These are phyloP conservation scores for Eilema caniola DNA, from an alignment of 2,888 invertebrate species.

Conservation along the genomic window DNA sequence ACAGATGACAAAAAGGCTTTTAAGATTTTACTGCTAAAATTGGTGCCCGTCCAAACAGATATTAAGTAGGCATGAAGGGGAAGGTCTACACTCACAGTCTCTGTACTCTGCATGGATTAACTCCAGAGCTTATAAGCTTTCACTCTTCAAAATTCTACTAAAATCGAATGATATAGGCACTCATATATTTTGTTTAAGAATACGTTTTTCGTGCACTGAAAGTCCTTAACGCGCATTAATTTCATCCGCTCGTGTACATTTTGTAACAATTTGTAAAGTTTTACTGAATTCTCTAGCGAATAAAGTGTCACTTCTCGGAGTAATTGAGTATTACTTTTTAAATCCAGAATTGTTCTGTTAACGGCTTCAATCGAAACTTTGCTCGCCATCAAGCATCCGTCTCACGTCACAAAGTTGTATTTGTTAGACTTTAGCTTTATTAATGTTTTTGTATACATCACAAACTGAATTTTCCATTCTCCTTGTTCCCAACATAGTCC, in stretches of 20 bases:
- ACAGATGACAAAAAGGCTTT: no score
- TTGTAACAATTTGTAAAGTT: not conserved
- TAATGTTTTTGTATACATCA: not conserved
- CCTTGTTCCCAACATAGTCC: not conserved
- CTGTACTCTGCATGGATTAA: not conserved
- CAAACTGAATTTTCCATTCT: not conserved
- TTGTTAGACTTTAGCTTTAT: not conserved
- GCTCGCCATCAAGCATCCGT: not conserved
- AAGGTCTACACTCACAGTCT: not conserved
- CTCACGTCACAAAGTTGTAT: not conserved
- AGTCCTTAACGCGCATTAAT: not conserved
- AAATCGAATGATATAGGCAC: not conserved
- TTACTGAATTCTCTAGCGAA: not conserved
- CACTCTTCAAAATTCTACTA: not conserved
- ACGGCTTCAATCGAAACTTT: slow-evolving; percentile 4
- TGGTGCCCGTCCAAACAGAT: not conserved
- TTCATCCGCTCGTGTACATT: not conserved
- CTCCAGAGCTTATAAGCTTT: not conserved
- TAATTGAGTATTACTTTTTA: slow-evolving; percentile 1
- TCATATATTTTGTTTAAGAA: not conserved
- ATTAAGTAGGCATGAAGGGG: not conserved
- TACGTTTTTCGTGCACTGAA: not conserved
- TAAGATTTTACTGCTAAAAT: not conserved
- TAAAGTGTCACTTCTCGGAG: not conserved
- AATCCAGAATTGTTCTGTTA: slow-evolving; percentile 1